A percentile compares a stretch with the other conserved stretches of the same genome.
Evolutionary conservation across 2,888 invertebrate species (phyloP).

Genomic region (Acleris literana): DNA sequence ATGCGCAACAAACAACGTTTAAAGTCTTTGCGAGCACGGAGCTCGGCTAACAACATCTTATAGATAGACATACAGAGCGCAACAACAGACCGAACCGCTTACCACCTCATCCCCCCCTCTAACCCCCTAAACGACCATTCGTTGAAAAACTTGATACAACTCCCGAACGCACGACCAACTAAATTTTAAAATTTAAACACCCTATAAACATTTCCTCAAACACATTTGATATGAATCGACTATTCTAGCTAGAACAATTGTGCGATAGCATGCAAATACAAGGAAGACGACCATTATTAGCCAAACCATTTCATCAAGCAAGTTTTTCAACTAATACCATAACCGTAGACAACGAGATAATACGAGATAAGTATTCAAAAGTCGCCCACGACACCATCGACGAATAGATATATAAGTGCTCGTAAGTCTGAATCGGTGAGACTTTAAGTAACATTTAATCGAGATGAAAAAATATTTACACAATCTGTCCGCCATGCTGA

Average conservation of each 20-base stretch:
- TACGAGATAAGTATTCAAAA: constrained; percentile 60
- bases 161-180: constrained; percentile 51
- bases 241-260: constrained; percentile 74
- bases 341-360: constrained; percentile 48
- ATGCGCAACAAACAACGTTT: constrained; percentile 69
- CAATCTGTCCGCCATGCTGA: constrained; percentile 43
- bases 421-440: constrained; percentile 69
- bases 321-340: constrained; percentile 70
- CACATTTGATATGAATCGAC: constrained; percentile 75
- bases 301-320: constrained; percentile 55
- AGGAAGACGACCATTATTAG: constrained; percentile 74
- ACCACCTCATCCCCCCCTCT: constrained; percentile 37
- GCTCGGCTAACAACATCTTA: constrained; percentile 62
- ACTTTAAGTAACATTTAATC: constrained; percentile 70
- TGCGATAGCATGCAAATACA: constrained; percentile 74
- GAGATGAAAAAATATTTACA: constrained; percentile 79
- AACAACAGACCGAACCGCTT: constrained; percentile 55
- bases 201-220: constrained; percentile 62
- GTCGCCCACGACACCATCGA: constrained; percentile 68
- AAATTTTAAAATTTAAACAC: constrained; percentile 51
- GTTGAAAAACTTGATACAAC: constrained; percentile 69
- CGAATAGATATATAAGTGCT: constrained; percentile 68
- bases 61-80: constrained; percentile 60
- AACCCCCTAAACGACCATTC: constrained; percentile 47
- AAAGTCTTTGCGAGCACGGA: constrained; percentile 45